A percentile compares a stretch with the other conserved stretches of the same genome.
phyloP scores from a whole-genome alignment of 2,797 vertebrate species.

The Okamejei kenojei region DNA sequence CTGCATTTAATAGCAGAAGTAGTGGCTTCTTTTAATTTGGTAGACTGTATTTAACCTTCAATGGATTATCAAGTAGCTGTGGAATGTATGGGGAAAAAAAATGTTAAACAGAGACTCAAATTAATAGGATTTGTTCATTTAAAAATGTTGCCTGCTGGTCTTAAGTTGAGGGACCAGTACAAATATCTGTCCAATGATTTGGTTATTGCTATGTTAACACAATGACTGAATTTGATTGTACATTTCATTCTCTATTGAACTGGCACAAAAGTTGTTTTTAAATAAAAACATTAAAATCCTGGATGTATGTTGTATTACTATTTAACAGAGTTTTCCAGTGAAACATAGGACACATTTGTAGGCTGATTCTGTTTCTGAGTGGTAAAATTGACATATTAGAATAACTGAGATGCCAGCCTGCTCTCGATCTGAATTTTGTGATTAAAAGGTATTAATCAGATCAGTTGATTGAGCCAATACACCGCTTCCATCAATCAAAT shows the following conservation, averaged over 20 bases:
- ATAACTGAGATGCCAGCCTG: background rate
- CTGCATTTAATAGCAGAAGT: conserved; percentile 51
- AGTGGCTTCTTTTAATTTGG: conserved; percentile 50
- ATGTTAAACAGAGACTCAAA: conserved; percentile 55
- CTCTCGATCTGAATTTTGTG: background rate
- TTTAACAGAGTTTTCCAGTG: background rate
- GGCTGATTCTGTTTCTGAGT: background rate
- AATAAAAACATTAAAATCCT: conserved; percentile 13
- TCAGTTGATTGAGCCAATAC: conserved; percentile 24
- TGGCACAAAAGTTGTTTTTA: background rate
- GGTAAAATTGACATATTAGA: background rate
- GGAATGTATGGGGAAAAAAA: conserved; percentile 60
- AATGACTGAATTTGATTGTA: background rate
- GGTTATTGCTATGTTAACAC: background rate
- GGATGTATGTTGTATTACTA: background rate
- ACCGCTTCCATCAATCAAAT: conserved; percentile 60
- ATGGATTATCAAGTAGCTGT: conserved; percentile 63
- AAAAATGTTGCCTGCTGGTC: background rate
- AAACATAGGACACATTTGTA: background rate
- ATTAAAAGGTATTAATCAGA: conserved; percentile 35
- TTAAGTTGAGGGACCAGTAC: background rate
- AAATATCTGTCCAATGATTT: background rate
- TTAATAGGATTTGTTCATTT: background rate
- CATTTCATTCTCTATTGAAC: background rate
- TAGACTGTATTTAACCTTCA: conserved; percentile 45